Evolutionary conservation across 2,888 invertebrate genomes (phyloP), one percentile per base, ranked within the genome.

Genomic region (Apamea anceps): DNA sequence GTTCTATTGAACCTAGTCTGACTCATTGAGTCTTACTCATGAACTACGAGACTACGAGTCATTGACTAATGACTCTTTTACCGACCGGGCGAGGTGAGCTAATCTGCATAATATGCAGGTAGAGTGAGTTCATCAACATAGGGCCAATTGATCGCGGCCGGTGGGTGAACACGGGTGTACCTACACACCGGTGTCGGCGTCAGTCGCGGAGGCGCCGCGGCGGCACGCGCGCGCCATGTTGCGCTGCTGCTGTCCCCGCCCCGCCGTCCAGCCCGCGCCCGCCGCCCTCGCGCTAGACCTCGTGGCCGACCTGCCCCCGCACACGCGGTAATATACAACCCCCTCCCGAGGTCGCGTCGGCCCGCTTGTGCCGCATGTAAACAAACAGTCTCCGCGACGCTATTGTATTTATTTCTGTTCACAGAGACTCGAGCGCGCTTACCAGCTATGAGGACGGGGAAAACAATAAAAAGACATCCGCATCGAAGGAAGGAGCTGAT

Each of bases 401-500:
- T 70, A 77, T 79, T 67, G 62, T 85, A 85, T 88, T 81, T 80
- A 74, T 88, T 88, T 91, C 75, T 91, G 85, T 91, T 97, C 95
- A 88, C 95, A 92, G 97, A 94, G 94, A 97, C 92, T 89, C 94
- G 93, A 94, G 95, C 91, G 90, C 96, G 92, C 90, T 95, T 90
- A 91, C 96, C 67, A 91, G 88, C 82, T 88, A 89, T 85, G 93
- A 89, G 10, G 89, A 88, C 10, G 79, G 21, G 25, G 81, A 82
- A n/a, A 51, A 72, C 18, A 79, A 78, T 37, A 87, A 82, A 75
- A 88, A 85, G 57, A 37, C 42, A 25, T 79, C 80, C n/a, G 80
- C 89, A 15, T 77, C 70, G 25, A 86, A 79, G 66, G 82, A 80
- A 18, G 67, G 6, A 21, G 57, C 65, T 28, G 81, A 79, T 62